Percentiles rank a stretch among this genome's conserved stretches.
Evolutionary conservation across 2,113 vertebrate species (phyloP).

Genomic region (Hemichromis elongatus): DNA sequence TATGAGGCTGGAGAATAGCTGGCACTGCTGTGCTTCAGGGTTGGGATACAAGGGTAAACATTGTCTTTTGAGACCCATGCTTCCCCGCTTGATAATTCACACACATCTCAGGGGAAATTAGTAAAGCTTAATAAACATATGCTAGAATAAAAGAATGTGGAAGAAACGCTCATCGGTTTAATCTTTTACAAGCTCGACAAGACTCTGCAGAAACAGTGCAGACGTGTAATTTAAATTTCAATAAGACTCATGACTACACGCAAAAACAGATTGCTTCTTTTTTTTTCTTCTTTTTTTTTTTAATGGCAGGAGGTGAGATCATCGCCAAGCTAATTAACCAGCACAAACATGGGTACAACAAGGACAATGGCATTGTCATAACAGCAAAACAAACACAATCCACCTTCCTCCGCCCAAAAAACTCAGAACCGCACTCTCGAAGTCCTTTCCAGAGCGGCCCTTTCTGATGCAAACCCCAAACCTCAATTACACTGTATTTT

Average conservation of each 20-base stretch:
- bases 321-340: background rate
- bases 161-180: background rate
- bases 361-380: constrained; percentile 1
- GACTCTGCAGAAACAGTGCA: constrained; percentile 9
- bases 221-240: constrained; percentile 30
- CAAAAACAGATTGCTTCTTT: background rate
- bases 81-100: background rate
- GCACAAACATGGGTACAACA: background rate
- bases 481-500: constrained; percentile 45
- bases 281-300: background rate
- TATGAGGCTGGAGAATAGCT: constrained; percentile 18
- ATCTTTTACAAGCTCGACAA: constrained; percentile 32
- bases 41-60: constrained; percentile 9
- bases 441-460: constrained; percentile 4
- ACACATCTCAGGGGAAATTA: background rate
- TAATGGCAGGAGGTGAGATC: background rate
- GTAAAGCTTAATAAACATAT: background rate
- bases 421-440: constrained; percentile 1
- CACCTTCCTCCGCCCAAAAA: constrained; percentile 3
- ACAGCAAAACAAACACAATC: constrained; percentile 42
- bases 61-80: constrained; percentile 19
- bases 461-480: constrained; percentile 29
- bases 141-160: background rate
- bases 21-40: background rate
- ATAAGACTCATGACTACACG: constrained; percentile 21